Base-by-base conservation (phyloP, 2,113 vertebrate species). In the Uria aalge region DNA sequence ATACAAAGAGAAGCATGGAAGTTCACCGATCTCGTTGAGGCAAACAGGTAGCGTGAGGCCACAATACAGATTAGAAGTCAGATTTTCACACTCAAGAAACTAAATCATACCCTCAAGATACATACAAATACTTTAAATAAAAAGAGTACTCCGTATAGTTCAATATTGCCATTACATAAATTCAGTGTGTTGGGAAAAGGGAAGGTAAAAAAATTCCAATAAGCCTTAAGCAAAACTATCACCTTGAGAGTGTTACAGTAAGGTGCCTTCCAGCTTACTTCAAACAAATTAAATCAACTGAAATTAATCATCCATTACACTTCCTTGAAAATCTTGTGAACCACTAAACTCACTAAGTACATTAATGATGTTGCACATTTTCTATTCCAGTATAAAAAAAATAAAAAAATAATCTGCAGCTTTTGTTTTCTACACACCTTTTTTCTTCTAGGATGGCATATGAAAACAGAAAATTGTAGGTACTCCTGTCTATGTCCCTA, bases 261-360 rank as follows among this genome's bases (percentile, higher is more conserved):
- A 41, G 47, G 36, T 76, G 38, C 9, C 5, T 78, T 95, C 82
- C 67, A 92, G 69, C 30, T 86, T 86, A 84, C 68, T 87, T 98
- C 68, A 85, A 84, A 93, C 21, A 96, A 77, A 97, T 94, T 24
- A 87, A 88, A 95, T 87, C 88, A 92, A 94, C 0, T 86, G 26
- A 95, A 96, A 94, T 95, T 66, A 78, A 95, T 91, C 71, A 90
- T 80, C 84, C 30, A 78, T 93, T 92, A 96, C 38, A 92, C 57
- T 77, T 57, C 34, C 66, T 91, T 93, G 69, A 93, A 96, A 96
- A 84, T n/a, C 57, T 79, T 48, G 2, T 79, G 41, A 97, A 94
- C 84, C 40, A 66, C 59, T 96, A 48, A 84, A 95, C 26, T 73
- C 68, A 79, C 24, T 55, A 74, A 84, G 43, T 75, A 77, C 14